Conservation (phyloP, 2,888 invertebrate genomes). For the Acutogordius australiensis region DNA sequence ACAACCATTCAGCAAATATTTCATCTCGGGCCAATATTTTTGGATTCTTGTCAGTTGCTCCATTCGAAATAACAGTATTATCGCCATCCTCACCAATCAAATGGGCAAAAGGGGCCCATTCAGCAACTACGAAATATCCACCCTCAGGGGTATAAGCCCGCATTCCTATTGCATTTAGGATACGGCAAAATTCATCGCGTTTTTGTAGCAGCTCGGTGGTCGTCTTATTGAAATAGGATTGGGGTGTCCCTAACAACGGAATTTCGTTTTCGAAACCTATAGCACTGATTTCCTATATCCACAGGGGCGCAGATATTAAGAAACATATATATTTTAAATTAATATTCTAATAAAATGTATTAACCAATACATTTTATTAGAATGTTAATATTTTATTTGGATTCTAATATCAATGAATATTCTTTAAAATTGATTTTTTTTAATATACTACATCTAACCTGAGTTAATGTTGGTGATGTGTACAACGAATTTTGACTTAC, state of each 20-base stretch:
- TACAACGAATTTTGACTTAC: slow-evolving; percentile 81
- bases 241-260: slow-evolving; percentile 35
- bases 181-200: slow-evolving; percentile 44
- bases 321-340: slow-evolving; percentile 18
- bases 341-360: no score
- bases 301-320: no score
- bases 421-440: no score
- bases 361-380: no score
- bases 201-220: slow-evolving; percentile 43
- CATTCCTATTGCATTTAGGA: slow-evolving; percentile 49
- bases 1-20: slow-evolving; percentile 76
- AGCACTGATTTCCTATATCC: slow-evolving; percentile 74
- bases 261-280: slow-evolving; percentile 57
- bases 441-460: no score
- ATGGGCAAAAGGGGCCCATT: no score
- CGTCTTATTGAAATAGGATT: slow-evolving; percentile 52
- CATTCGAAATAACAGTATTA: no score
- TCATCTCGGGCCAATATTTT: no score
- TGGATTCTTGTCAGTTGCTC: no score
- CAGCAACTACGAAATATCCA: slow-evolving; percentile 83
- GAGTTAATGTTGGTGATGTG: slow-evolving; percentile 57
- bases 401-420: no score
- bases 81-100: no score
- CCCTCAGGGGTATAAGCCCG: slow-evolving; percentile 69
- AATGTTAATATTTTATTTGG: no score